Base-by-base conservation (phyloP, 92 coral and sea anemone species). In the Zoanthus sansibaricus region DNA sequence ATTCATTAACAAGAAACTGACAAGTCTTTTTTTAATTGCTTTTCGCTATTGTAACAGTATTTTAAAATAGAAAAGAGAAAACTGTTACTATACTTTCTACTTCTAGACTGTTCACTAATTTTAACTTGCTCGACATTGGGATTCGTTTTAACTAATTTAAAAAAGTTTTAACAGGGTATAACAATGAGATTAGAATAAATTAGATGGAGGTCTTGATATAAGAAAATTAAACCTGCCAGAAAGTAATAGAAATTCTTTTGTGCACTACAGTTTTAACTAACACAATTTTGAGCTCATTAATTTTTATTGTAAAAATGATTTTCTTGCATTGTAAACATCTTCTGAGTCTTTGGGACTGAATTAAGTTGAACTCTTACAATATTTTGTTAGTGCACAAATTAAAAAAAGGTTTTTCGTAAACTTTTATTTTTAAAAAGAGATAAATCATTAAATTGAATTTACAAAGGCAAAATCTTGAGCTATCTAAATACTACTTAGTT, bases 271-370 rank as follows among this genome's bases (percentile, higher is more conserved):
- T 7, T 62, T 62, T 62, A 62, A 62, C 32, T 62, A 62, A 62
- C 1, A 62, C 69, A n/a, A 7, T 62, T 62, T 17, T 16, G n/a
- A 17, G 31, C 69, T 20, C 25, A n/a, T 17, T 20, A 20, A 48
- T 76, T 49, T 51, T 51, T 31, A n/a, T 76, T 80, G 47, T 66
- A 18, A 80, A 62, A 18, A 47, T 30, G 12, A 17, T 48, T 80
- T 80, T 46, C 45, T 37, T 37, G 4, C 42, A 4, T 64, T 66
- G 17, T 45, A 80, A 66, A 80, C 84, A 79, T 10, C 45, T 79
- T 45, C 25, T 25, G 25, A 77, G 6, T 70, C 20, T 62, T 17
- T 62, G n/a, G n/a, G 15, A 6, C 17, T 69, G 62, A 79, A 62
- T 79, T 64, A 51, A 44, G 14, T 62, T 80, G 14, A 62, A n/a